Percentiles rank a stretch among this genome's conserved stretches.
These are phyloP conservation scores for Sebastes aleutianus DNA, from an alignment of 2,797 vertebrate species.

Conservation along the genomic window DNA sequence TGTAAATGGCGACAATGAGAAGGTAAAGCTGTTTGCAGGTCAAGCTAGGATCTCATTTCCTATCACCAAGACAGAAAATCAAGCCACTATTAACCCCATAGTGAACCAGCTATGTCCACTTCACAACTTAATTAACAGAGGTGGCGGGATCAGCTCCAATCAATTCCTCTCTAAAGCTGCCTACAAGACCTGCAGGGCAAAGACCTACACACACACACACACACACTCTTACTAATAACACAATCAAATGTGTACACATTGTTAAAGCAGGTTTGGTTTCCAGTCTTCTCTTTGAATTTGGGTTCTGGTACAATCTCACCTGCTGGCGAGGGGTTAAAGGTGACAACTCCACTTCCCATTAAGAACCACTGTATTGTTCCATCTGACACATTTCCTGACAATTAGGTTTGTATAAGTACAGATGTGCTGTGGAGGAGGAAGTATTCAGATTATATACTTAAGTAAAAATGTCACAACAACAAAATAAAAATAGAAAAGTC, in stretches of 20 bases:
- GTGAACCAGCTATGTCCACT: conserved; percentile 67
- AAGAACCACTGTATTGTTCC: not conserved
- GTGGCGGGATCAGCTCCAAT: conserved; percentile 67
- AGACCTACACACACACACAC: not conserved
- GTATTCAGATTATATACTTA: not conserved
- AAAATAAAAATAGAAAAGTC: not conserved
- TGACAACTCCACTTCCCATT: not conserved
- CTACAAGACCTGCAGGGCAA: conserved; percentile 22
- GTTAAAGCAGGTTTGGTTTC: not conserved
- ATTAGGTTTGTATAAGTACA: not conserved
- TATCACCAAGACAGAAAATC: conserved; percentile 74
- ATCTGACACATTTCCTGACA: not conserved
- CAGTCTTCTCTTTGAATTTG: not conserved
- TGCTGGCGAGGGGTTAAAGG: not conserved
- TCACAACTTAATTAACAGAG: conserved; percentile 74
- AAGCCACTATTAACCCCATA: conserved; percentile 76
- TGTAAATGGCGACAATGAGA: conserved; percentile 37
- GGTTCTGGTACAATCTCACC: not conserved
- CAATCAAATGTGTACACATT: not conserved
- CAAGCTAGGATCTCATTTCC: conserved; percentile 63
- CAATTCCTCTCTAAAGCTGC: conserved; percentile 53
- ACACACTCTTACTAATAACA: not conserved
- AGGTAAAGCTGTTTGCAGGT: conserved; percentile 45
- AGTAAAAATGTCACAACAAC: not conserved
- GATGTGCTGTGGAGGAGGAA: not conserved